These are phyloP conservation scores for Lymantria monacha DNA, from an alignment of 2,888 invertebrate species.

Conservation along the genomic window DNA sequence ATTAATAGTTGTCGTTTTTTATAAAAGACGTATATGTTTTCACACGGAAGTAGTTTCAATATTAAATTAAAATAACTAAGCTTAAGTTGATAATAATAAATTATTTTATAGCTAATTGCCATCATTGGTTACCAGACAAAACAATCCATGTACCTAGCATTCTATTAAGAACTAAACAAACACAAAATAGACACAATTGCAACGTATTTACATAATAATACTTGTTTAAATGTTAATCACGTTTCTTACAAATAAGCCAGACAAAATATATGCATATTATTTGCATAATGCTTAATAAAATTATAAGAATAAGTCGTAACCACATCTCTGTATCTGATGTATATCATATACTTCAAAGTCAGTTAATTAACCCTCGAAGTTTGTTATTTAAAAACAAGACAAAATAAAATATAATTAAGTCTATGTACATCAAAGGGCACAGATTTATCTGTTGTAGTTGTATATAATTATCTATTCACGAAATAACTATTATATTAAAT, in stretches of 20 bases:
- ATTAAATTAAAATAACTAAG: too few species aligned
- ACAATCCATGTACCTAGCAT: too few species aligned
- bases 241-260: not conserved
- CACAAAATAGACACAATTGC: not conserved
- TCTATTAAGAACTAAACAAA: not conserved
- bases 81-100: too few species aligned
- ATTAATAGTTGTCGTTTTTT: too few species aligned
- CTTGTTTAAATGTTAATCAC: not conserved
- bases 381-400: slow-evolving; percentile 4
- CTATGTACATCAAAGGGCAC: slow-evolving; percentile 14
- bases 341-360: slow-evolving; percentile 7
- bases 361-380: slow-evolving; percentile 10
- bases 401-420: slow-evolving; percentile 4
- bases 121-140: too few species aligned
- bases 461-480: slow-evolving; percentile 56
- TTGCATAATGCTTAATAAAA: slow-evolving; percentile 29
- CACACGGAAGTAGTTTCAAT: too few species aligned
- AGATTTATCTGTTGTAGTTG: slow-evolving; percentile 25
- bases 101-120: too few species aligned
- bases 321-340: slow-evolving; percentile 7
- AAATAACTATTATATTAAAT: slow-evolving; percentile 44
- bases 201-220: not conserved
- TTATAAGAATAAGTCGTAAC: slow-evolving; percentile 9
- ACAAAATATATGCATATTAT: slow-evolving; percentile 13
- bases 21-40: too few species aligned